Evolutionary conservation across 2,797 vertebrate species (phyloP).

Genomic region (Chloroceryle amazona): DNA sequence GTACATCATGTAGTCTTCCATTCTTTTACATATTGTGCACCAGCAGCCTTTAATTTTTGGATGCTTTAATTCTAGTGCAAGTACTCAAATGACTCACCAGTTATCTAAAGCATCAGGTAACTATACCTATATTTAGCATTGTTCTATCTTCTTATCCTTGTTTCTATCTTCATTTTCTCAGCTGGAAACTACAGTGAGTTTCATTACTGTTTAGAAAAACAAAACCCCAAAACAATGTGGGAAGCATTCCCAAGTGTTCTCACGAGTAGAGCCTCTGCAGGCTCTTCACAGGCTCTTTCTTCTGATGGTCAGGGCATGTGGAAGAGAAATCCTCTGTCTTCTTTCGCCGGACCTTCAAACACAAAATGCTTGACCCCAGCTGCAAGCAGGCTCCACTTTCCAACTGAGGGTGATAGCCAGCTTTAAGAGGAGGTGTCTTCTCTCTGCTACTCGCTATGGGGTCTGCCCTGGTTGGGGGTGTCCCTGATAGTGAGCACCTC

Average conservation of each 20-base stretch:
- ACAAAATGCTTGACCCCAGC: neutral
- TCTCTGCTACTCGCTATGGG: neutral
- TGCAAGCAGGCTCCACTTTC: neutral
- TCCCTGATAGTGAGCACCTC: neutral
- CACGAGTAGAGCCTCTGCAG: neutral
- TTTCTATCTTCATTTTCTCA: slow-evolving; percentile 38
- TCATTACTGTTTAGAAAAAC: slow-evolving; percentile 48
- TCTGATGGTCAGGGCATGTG: neutral
- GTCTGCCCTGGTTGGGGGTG: neutral
- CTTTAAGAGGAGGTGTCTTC: neutral
- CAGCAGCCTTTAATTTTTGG: slow-evolving; percentile 35
- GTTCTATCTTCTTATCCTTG: slow-evolving; percentile 25
- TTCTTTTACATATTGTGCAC: neutral
- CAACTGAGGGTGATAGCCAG: neutral
- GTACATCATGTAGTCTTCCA: neutral
- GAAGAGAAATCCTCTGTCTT: neutral
- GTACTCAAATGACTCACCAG: slow-evolving; percentile 24
- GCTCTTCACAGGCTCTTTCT: neutral
- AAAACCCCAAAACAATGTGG: neutral
- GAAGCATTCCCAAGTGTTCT: neutral
- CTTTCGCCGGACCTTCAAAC: neutral
- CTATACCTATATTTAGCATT: slow-evolving; percentile 45
- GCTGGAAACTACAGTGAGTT: neutral
- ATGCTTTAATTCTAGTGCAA: slow-evolving; percentile 16
- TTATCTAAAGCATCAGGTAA: slow-evolving; percentile 55